Evolutionary conservation across 2,113 vertebrate species (phyloP), one percentile per base, ranked within the genome.

Genomic region (Pygoscelis antarcticus): DNA sequence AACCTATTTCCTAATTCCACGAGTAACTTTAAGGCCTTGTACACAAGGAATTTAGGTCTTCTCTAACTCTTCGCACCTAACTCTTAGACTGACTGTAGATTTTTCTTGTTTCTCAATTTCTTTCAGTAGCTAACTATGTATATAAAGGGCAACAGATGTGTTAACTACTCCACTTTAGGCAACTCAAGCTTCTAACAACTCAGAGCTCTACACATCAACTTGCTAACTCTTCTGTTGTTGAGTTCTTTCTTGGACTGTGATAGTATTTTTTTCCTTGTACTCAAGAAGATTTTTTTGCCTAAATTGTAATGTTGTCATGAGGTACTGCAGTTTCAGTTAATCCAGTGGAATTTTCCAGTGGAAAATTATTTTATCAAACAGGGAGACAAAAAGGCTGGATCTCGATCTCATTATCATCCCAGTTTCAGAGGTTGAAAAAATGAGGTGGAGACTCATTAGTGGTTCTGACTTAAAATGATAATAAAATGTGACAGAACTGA

Each of bases 351-450:
- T 49, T 87, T 40, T 65, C 68, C 18, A 49, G 7, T 68, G 7
- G 5, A 60, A 91, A 85, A 83, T 18, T 61, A 36, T 77, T 77
- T 87, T 26, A 51, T 54, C 10, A 20, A 58, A 68, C 4, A 36
- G 6, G 8, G 22, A 51, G 51, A 60, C 5, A 69, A 62, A 76
- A 69, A 52, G n/a, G 4, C 4, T 27, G 9, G 13, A 64, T 69
- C 26, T 60, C 1, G 0, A 46, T 58, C 22, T 64, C 18, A 4
- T 40, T 44, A 40, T 36, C 18, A 38, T 64, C 9, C 6, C 6
- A 40, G 4, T 9, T 60, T 47, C 36, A 77, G 40, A 72, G 8
- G 8, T 0, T 58, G 32, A 66, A 79, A 84, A 79, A 85, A 40
- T 52, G 11, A 78, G 8, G 15, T 47, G 14, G 17, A 86, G 4